A percentile compares a stretch with the other conserved stretches of the same genome.
Evolutionary conservation across 2,113 vertebrate genomes (phyloP).

Genomic region (Hemiscyllium ocellatum): DNA sequence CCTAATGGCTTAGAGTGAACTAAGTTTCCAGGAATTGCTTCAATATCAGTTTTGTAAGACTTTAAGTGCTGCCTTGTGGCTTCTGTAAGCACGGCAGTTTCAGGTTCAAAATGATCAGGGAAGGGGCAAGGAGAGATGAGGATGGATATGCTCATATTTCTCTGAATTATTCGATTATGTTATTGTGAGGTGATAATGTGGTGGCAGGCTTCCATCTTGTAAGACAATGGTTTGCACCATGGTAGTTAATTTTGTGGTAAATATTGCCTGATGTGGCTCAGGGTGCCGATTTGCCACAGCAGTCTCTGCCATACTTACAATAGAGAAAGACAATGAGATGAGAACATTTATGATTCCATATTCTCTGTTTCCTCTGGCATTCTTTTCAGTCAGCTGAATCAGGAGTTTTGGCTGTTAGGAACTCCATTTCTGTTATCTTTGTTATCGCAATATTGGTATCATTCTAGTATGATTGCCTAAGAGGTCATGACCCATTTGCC

Average conservation of each 20-base stretch:
- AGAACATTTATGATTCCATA: too few relatives aligned
- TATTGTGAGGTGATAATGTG: neutral
- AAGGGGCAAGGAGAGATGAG: neutral
- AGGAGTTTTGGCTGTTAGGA: too few relatives aligned
- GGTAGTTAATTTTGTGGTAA: neutral
- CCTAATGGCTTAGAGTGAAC: neutral
- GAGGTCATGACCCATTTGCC: too few relatives aligned
- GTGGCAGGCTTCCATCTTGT: neutral
- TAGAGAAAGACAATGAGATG: neutral
- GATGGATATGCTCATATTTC: neutral
- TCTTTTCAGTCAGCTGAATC: too few relatives aligned
- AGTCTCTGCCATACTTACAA: neutral
- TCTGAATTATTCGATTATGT: neutral
- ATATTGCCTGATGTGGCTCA: neutral
- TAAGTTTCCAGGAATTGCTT: neutral
- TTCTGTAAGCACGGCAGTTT: neutral
- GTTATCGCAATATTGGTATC: too few relatives aligned
- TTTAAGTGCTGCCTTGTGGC: neutral
- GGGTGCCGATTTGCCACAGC: neutral
- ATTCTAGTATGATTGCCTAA: too few relatives aligned
- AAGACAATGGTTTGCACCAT: neutral
- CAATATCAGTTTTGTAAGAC: neutral
- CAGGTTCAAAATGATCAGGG: neutral
- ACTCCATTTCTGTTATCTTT: too few relatives aligned
- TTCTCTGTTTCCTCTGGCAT: too few relatives aligned